Evolutionary conservation across 2,113 vertebrate species (phyloP).

Genomic region (Patagioenas fasciata): DNA sequence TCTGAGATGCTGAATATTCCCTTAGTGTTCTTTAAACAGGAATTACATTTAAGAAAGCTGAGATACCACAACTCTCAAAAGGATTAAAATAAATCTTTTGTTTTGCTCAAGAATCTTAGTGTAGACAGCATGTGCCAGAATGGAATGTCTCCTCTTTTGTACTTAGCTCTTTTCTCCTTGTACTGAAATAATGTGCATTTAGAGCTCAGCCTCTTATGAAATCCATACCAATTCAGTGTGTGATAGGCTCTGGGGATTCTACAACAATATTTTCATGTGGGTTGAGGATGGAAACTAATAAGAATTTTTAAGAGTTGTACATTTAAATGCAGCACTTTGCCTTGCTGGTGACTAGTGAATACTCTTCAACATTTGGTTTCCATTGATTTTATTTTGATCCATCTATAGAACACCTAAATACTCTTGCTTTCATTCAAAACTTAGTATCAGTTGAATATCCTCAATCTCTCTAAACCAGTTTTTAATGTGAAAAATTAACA

Average conservation of each 20-base stretch:
- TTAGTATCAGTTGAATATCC: neutral
- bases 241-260: neutral
- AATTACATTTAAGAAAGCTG: neutral
- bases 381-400: neutral
- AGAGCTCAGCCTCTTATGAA: neutral
- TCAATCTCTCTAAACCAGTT: neutral
- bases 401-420: neutral
- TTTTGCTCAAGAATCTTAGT: neutral
- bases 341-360: neutral
- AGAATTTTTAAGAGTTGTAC: neutral
- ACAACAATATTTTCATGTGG: fast-evolving
- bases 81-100: slow-evolving; percentile 10
- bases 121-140: neutral
- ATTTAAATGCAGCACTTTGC: neutral
- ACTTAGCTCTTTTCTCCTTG: neutral
- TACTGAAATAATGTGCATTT: neutral
- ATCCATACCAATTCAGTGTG: neutral
- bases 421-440: slow-evolving; percentile 11
- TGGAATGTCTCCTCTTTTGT: neutral
- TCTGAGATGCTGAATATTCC: neutral
- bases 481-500: slow-evolving; percentile 43
- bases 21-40: neutral
- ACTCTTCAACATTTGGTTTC: neutral
- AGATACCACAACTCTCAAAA: neutral
- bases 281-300: neutral